Conservation (phyloP, 2,888 invertebrate species). For the Caenorhabditis doughertyi region DNA sequence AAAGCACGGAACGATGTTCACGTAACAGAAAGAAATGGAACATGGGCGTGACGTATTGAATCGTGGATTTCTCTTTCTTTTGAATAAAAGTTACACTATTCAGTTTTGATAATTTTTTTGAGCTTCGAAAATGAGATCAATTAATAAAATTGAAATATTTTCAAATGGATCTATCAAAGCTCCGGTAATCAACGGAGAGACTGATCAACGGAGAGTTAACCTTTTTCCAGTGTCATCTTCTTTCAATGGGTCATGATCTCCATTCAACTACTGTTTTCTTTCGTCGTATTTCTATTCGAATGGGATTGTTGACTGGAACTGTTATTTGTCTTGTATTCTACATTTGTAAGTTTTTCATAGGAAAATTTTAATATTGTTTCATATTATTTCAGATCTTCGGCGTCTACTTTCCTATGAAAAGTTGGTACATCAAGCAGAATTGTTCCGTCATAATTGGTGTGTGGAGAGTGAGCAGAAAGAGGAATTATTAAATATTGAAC, state of each 20-base stretch:
- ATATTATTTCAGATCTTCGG: constrained; percentile 54
- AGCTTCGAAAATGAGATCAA: constrained; percentile 40
- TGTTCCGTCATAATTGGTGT: constrained; percentile 57
- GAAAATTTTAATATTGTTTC: no score
- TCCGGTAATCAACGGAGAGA: constrained; percentile 41
- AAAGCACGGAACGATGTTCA: neutral
- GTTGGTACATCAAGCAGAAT: constrained; percentile 46
- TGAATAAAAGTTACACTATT: no score
- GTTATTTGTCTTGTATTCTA: constrained; percentile 40
- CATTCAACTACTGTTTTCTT: constrained; percentile 42
- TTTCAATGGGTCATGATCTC: constrained; percentile 41
- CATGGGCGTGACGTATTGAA: constrained; percentile 28
- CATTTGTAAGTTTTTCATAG: no score
- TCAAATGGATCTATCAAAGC: constrained; percentile 47
- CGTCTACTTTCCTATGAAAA: constrained; percentile 35
- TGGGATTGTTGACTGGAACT: constrained; percentile 39
- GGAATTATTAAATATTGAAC: constrained; percentile 18
- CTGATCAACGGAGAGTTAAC: no score
- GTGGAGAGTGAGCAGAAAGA: constrained; percentile 41
- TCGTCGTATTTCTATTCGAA: constrained; percentile 16
- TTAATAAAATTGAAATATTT: constrained; percentile 46
- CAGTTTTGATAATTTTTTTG: neutral
- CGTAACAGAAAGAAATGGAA: constrained; percentile 17
- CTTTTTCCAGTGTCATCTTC: constrained; percentile 48
- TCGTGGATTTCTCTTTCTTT: no score